Percentiles rank a stretch among this genome's conserved stretches.
phyloP scores from a whole-genome alignment of 2,888 invertebrate genomes.

The Ramazzottius varieornatus region DNA sequence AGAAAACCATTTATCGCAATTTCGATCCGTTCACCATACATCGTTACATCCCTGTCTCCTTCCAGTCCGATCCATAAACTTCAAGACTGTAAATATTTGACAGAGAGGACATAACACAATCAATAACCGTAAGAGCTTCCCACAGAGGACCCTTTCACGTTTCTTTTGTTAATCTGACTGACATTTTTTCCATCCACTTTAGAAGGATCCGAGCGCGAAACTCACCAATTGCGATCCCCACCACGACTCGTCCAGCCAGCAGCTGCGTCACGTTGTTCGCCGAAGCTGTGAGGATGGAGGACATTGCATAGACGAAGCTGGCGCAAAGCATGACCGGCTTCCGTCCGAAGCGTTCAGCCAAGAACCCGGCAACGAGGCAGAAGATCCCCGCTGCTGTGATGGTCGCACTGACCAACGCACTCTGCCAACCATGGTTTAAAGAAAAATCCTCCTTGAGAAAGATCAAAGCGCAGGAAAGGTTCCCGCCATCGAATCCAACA shows the following conservation, averaged over 20 bases:
- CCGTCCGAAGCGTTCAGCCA: slow-evolving; percentile 28
- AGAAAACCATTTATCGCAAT: no score
- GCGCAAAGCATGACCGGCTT: slow-evolving; percentile 27
- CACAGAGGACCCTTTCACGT: no score
- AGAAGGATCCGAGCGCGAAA: no score
- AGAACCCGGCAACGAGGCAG: slow-evolving; percentile 24
- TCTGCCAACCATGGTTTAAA: slow-evolving; percentile 25
- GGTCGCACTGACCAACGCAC: slow-evolving; percentile 27
- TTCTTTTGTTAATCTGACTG: no score
- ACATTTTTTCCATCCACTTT: no score
- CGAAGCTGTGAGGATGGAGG: slow-evolving; percentile 25
- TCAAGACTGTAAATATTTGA: no score
- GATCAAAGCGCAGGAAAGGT: slow-evolving; percentile 29
- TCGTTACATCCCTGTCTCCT: no score
- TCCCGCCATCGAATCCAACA: slow-evolving; percentile 34
- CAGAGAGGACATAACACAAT: no score
- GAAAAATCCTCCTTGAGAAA: slow-evolving; percentile 20
- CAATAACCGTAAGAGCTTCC: no score
- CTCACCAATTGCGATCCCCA: slow-evolving; percentile 28
- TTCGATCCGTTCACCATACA: no score
- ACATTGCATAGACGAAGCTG: slow-evolving; percentile 26
- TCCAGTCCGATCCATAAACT: no score
- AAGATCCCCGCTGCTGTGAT: slow-evolving; percentile 25
- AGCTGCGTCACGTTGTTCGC: slow-evolving; percentile 20
- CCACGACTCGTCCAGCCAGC: slow-evolving; percentile 23